Evolutionary conservation across 2,113 vertebrate genomes (phyloP).

Genomic region (Mormyrus lacerda): DNA sequence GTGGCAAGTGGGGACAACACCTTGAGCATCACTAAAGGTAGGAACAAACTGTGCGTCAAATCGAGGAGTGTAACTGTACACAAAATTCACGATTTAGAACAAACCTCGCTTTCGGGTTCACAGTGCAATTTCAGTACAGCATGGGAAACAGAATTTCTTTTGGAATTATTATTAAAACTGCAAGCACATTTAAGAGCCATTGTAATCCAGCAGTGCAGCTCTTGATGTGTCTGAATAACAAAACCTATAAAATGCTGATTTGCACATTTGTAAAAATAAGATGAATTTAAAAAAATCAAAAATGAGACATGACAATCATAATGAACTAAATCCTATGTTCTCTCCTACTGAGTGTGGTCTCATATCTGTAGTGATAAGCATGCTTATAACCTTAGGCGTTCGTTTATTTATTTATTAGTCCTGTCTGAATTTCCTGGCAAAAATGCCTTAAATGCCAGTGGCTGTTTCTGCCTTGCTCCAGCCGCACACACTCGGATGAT

Average conservation of each 20-base stretch:
- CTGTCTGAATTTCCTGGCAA: background rate
- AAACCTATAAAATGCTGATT: background rate
- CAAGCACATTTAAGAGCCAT: background rate
- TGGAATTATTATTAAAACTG: background rate
- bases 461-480: background rate
- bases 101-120: background rate
- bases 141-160: background rate
- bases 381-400: background rate
- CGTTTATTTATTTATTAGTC: background rate
- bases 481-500: background rate
- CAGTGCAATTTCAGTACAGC: background rate
- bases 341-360: background rate
- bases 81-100: background rate
- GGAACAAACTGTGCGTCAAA: conserved; percentile 15
- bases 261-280: background rate
- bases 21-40: conserved; percentile 98
- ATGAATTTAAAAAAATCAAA: background rate
- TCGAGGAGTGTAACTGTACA: background rate
- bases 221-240: background rate
- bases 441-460: background rate
- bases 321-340: background rate
- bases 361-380: background rate
- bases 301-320: background rate
- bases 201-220: background rate
- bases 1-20: conserved; percentile 98